Percentiles rank a stretch among this genome's conserved stretches.
Evolutionary conservation across 2,888 invertebrate species (phyloP).

Genomic region (Leptinotarsa tumamoca): DNA sequence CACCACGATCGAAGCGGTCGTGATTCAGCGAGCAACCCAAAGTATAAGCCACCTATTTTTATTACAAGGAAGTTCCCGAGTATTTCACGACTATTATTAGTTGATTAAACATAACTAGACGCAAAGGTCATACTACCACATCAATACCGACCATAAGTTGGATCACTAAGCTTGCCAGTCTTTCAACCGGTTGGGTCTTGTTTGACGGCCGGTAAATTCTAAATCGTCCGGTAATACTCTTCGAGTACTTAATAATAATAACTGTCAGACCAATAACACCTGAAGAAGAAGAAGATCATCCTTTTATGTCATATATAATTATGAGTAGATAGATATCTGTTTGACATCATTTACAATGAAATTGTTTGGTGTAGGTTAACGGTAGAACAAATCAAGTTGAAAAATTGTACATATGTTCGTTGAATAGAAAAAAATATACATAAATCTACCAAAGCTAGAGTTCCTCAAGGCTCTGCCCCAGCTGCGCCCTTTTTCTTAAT

Average conservation of each 20-base stretch:
- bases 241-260: not conserved
- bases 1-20: not conserved
- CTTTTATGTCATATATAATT: no score
- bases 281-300: no score
- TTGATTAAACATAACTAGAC: conserved; percentile 32
- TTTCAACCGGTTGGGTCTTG: conserved; percentile 25
- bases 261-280: no score
- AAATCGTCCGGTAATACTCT: not conserved
- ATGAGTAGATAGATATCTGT: no score
- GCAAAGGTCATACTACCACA: conserved; percentile 29
- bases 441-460: no score
- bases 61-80: conserved; percentile 32
- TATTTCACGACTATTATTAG: conserved; percentile 25
- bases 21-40: conserved; percentile 21
- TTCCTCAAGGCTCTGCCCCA: no score
- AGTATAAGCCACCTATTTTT: conserved; percentile 27
- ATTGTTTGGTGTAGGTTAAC: no score
- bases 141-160: conserved; percentile 29
- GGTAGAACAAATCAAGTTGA: no score
- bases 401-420: no score
- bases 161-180: conserved; percentile 26
- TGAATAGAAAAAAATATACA: no score
- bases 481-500: no score
- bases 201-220: not conserved
- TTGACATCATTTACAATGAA: no score